A percentile compares a stretch with the other conserved stretches of the same genome.
Evolutionary conservation across 2,888 invertebrate genomes (phyloP).

Genomic region (Pelosia muscerda): DNA sequence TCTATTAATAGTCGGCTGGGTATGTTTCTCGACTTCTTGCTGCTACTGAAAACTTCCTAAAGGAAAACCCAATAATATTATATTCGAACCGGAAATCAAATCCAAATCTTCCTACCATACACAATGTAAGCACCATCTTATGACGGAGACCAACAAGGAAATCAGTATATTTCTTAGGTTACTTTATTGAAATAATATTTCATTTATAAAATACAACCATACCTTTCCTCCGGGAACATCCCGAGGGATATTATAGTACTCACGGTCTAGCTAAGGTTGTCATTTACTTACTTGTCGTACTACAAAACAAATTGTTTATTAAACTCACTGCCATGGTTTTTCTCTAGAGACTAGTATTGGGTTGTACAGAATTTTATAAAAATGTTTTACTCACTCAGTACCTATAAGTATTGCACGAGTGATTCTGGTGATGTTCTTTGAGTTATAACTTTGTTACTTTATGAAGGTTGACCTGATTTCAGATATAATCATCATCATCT

Average conservation of each 20-base stretch:
- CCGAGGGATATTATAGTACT: conserved; percentile 1
- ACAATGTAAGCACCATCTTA: not conserved
- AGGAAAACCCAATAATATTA: not conserved
- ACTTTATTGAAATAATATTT: conserved; percentile 5
- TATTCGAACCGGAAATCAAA: not conserved
- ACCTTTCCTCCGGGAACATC: conserved; percentile 2
- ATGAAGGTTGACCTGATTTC: not conserved
- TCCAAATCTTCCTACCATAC: not conserved
- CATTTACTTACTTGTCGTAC: conserved; percentile 5
- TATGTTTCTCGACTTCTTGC: not conserved
- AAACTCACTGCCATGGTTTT: conserved; percentile 1
- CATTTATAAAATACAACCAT: conserved; percentile 3
- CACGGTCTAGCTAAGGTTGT: conserved; percentile 7
- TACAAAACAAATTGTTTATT: conserved; percentile 5
- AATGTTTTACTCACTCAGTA: not conserved
- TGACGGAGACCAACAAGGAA: not conserved
- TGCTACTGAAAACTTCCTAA: not conserved
- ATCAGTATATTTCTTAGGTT: not conserved
- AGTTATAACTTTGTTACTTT: not conserved
- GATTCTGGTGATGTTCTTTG: not conserved
- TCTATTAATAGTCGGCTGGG: not conserved
- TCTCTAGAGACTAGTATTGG: not conserved
- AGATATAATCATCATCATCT: too few relatives aligned
- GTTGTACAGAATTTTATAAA: conserved; percentile 4
- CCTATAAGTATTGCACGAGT: too few relatives aligned